A percentile compares a stretch with the other conserved stretches of the same genome.
Evolutionary conservation across 1,140 invertebrate genomes (phyloP).

Genomic region (Doryteuthis pealeii): DNA sequence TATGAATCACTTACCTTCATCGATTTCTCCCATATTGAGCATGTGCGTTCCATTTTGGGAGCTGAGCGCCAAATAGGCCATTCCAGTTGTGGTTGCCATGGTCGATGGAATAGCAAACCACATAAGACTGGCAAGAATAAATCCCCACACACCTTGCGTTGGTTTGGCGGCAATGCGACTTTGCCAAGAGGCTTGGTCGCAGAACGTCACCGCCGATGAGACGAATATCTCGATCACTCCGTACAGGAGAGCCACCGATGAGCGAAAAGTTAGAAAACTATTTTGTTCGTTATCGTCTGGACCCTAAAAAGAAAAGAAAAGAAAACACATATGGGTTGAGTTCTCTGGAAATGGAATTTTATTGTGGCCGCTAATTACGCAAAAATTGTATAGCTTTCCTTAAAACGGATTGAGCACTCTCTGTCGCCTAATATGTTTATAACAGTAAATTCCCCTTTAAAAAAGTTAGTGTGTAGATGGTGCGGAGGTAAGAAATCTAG

Average conservation of each 20-base stretch:
- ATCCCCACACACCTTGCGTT: conserved; percentile 53
- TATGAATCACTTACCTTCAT: conserved; percentile 49
- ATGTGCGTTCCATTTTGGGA: conserved; percentile 44
- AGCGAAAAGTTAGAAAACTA: conserved; percentile 53
- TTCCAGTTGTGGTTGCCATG: conserved; percentile 56
- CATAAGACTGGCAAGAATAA: conserved; percentile 55
- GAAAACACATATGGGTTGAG: no score
- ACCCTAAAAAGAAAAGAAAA: conserved; percentile 23
- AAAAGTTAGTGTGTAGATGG: no score
- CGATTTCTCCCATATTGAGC: conserved; percentile 41
- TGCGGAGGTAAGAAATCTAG: no score
- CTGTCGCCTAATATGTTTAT: no score
- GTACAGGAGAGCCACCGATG: conserved; percentile 51
- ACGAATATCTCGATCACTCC: conserved; percentile 58
- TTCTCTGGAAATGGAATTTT: no score
- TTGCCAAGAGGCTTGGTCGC: conserved; percentile 59
- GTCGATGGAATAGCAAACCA: conserved; percentile 59
- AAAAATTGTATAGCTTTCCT: no score
- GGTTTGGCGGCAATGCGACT: conserved; percentile 53
- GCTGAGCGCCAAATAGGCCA: conserved; percentile 52
- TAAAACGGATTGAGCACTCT: no score
- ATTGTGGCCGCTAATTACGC: no score
- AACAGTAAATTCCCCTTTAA: no score
- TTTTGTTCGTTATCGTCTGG: conserved; percentile 50
- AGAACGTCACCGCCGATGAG: conserved; percentile 57